Conservation (phyloP, 2,888 invertebrate genomes). For the Trissoscelio sp. region DNA sequence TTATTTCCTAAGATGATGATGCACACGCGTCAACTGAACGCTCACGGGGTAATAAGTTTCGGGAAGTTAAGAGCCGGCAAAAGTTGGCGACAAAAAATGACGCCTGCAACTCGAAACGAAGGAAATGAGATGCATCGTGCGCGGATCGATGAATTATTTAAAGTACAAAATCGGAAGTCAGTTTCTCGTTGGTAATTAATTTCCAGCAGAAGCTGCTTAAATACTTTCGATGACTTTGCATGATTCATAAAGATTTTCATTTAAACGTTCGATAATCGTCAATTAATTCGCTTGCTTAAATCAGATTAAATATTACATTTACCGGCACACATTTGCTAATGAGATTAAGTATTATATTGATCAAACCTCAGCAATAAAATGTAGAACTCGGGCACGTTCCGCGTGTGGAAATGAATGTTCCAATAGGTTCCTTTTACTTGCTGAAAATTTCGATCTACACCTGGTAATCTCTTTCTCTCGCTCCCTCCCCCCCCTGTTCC, state of each 20-base stretch:
- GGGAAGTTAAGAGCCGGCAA: conserved; percentile 14
- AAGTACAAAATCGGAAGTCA: conserved; percentile 1
- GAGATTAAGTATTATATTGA: conserved; percentile 50
- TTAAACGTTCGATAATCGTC: conserved; percentile 7
- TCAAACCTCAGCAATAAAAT: conserved; percentile 47
- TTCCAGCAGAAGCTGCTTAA: too few species aligned
- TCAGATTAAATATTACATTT: neutral
- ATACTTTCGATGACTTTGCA: neutral
- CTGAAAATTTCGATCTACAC: conserved; percentile 66
- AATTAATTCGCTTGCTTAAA: too few species aligned
- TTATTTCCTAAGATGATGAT: conserved; percentile 9
- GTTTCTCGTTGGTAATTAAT: conserved; percentile 7
- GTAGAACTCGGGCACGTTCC: conserved; percentile 56
- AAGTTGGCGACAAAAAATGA: conserved; percentile 20
- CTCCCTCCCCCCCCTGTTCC: neutral
- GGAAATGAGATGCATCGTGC: conserved; percentile 22
- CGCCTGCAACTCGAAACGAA: neutral
- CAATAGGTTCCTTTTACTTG: conserved; percentile 60
- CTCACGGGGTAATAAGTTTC: conserved; percentile 17
- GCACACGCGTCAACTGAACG: conserved; percentile 26
- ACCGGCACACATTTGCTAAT: neutral
- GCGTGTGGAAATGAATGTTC: conserved; percentile 64
- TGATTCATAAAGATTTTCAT: conserved; percentile 9
- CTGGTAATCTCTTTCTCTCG: conserved; percentile 61
- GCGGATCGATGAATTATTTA: conserved; percentile 8